Conservation (phyloP, 2,113 vertebrate species). For the Brachyhypopomus gauderio region DNA sequence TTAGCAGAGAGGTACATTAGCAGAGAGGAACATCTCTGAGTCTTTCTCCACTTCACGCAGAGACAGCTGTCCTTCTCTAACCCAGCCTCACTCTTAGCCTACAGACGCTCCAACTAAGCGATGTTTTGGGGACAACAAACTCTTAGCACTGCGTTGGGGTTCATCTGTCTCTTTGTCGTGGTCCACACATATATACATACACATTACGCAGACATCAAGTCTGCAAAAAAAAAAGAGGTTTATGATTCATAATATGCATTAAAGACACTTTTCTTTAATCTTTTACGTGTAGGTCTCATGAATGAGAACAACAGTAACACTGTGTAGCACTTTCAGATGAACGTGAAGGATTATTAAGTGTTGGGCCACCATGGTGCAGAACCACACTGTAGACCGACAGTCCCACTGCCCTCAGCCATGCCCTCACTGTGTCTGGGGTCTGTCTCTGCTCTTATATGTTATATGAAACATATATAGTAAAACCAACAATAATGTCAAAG, state of each 20-base stretch:
- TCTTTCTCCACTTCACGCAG: background rate
- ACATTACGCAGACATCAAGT: background rate
- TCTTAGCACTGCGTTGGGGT: background rate
- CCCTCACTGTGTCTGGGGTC: slow-evolving; percentile 14
- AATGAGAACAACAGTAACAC: slow-evolving; percentile 25
- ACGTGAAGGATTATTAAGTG: slow-evolving; percentile 33
- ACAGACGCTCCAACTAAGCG: slow-evolving; percentile 15
- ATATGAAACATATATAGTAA: too few relatives aligned
- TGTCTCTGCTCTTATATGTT: background rate
- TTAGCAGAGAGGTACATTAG: slow-evolving; percentile 19
- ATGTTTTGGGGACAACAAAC: slow-evolving; percentile 30
- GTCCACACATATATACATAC: slow-evolving; percentile 1
- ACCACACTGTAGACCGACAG: slow-evolving; percentile 35
- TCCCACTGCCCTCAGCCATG: background rate
- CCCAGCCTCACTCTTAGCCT: slow-evolving; percentile 5
- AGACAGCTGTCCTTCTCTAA: background rate
- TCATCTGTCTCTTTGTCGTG: background rate
- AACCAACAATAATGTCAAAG: background rate
- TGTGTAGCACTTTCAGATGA: slow-evolving; percentile 7
- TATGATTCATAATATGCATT: background rate
- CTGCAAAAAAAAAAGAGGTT: background rate
- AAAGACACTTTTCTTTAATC: slow-evolving; percentile 35
- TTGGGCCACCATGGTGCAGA: slow-evolving; percentile 17
- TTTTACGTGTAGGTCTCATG: slow-evolving; percentile 60
- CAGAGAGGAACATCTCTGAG: background rate